A percentile compares a stretch with the other conserved stretches of the same genome.
Evolutionary conservation across 1,140 invertebrate species (phyloP).

Genomic region (Panagrolaimus sp.): DNA sequence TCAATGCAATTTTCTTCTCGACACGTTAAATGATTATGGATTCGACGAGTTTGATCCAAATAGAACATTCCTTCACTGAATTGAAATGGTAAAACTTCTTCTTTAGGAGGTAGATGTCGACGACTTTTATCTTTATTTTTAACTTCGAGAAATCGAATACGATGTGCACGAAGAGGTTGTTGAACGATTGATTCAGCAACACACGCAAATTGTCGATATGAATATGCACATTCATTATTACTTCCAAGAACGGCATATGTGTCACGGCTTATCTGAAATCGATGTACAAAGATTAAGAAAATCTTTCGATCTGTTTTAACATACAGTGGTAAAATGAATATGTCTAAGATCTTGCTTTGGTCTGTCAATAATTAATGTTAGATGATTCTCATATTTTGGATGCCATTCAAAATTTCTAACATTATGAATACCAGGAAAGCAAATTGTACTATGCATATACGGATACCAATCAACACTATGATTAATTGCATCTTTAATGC

Average conservation of each 20-base stretch:
- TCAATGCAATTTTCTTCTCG: neutral
- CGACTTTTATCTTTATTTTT: neutral
- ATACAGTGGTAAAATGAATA: neutral
- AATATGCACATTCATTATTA: constrained; percentile 1
- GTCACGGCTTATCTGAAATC: neutral
- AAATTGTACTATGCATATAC: neutral
- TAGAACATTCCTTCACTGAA: neutral
- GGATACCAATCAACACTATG: neutral
- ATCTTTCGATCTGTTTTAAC: too few relatives aligned
- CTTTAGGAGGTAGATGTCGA: neutral
- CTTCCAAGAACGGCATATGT: neutral
- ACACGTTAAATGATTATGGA: constrained; percentile 1
- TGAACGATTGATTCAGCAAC: neutral
- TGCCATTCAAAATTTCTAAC: constrained; percentile 9
- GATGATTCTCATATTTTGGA: constrained; percentile 1
- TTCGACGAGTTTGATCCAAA: constrained; percentile 4
- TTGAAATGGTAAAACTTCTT: neutral
- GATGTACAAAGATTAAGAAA: too few relatives aligned
- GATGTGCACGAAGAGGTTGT: neutral
- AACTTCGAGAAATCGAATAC: neutral
- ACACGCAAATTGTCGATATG: neutral
- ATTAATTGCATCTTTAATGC: neutral
- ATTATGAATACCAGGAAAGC: constrained; percentile 3
- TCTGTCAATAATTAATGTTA: neutral
- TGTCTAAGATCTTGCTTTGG: neutral